Evolutionary conservation across 2,888 invertebrate species (phyloP).

Genomic region (Rapana venosa): DNA sequence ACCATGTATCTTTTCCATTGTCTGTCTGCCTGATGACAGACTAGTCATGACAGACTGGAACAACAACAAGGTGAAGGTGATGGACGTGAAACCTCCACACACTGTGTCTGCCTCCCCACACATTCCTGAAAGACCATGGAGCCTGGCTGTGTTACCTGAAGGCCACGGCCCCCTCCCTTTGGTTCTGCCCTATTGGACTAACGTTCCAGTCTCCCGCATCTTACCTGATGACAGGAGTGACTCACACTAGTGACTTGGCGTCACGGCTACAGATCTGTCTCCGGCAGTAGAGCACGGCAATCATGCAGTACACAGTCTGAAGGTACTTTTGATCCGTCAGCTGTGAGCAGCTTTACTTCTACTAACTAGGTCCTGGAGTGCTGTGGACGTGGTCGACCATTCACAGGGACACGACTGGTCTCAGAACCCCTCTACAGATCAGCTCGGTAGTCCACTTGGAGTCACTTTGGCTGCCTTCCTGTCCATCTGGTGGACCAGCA

Average conservation of each 20-base stretch:
- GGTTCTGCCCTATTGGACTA: constrained; percentile 1
- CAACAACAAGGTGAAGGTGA: constrained; percentile 1
- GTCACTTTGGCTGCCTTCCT: not conserved
- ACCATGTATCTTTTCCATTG: not conserved
- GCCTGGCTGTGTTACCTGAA: not conserved
- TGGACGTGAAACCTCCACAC: not conserved
- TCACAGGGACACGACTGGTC: not conserved
- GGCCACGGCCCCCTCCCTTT: too few species aligned
- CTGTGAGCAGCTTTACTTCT: not conserved
- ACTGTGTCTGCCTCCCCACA: not conserved
- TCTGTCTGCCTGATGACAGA: not conserved
- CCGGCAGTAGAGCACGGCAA: not conserved
- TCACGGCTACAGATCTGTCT: not conserved
- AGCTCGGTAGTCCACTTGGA: not conserved
- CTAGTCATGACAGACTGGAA: not conserved
- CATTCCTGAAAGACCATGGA: not conserved
- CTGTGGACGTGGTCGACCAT: not conserved
- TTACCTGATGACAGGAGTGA: not conserved
- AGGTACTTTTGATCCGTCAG: not conserved
- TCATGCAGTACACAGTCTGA: not conserved
- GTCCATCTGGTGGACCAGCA: not conserved
- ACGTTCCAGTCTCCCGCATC: not conserved
- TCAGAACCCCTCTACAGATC: not conserved
- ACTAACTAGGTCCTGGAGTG: not conserved
- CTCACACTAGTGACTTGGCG: not conserved